Evolutionary conservation across 2,888 invertebrate genomes (phyloP).

Genomic region (Ptilodon capucinus): DNA sequence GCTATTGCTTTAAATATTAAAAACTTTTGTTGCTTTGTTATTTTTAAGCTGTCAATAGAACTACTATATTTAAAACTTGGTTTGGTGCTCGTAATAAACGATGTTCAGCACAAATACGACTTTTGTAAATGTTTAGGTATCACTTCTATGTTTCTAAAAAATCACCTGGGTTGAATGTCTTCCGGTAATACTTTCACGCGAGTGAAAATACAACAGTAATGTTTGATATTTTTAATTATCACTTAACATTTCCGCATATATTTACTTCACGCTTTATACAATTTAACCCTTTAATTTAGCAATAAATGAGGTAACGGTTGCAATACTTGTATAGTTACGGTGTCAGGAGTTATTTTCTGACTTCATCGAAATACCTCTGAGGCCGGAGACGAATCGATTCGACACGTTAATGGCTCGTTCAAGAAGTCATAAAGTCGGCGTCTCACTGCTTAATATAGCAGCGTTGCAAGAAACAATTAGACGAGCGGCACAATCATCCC

Average conservation of each 20-base stretch:
- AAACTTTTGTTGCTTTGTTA: slow-evolving; percentile 34
- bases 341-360: slow-evolving; percentile 33
- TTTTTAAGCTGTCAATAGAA: slow-evolving; percentile 3
- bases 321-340: slow-evolving; percentile 41
- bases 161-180: no score
- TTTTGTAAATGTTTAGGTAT: no score
- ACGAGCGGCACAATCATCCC: slow-evolving; percentile 74
- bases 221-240: no score
- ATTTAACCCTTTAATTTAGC: no score
- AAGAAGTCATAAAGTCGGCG: slow-evolving; percentile 77
- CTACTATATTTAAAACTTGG: neutral
- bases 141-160: no score
- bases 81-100: no score
- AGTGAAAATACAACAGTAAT: no score
- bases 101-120: no score
- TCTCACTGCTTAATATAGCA: slow-evolving; percentile 79
- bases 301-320: slow-evolving; percentile 17
- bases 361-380: slow-evolving; percentile 59
- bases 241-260: no score
- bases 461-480: slow-evolving; percentile 81
- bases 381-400: slow-evolving; percentile 73
- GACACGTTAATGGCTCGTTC: slow-evolving; percentile 79
- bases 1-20: slow-evolving; percentile 42
- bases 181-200: no score
- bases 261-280: no score